Conservation (phyloP, 2,888 invertebrate genomes). For the Epiblema foenella region DNA sequence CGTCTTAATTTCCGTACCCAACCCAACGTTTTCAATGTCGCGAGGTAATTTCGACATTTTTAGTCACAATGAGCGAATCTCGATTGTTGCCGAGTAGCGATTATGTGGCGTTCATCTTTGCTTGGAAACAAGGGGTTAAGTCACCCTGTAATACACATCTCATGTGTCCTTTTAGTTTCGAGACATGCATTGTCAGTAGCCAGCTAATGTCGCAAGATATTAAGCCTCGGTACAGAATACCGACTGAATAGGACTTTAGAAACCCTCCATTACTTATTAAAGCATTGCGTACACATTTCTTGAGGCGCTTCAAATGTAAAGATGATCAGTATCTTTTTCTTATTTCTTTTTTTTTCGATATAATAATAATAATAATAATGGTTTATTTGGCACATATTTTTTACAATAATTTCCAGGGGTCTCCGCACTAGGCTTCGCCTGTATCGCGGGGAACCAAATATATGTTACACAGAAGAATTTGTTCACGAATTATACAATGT, state of each 20-base stretch:
- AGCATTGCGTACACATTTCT: conserved; percentile 25
- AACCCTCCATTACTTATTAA: conserved; percentile 28
- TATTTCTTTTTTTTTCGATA: too few relatives aligned
- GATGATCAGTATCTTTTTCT: conserved; percentile 25
- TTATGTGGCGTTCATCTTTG: conserved; percentile 24
- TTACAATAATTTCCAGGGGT: too few relatives aligned
- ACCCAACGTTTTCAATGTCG: conserved; percentile 22
- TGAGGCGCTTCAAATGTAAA: conserved; percentile 11
- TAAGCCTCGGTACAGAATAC: conserved; percentile 35
- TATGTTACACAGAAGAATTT: too few relatives aligned
- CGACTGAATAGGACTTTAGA: conserved; percentile 26
- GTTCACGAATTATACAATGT: too few relatives aligned
- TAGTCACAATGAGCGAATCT: conserved; percentile 39
- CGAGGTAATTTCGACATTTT: conserved; percentile 41
- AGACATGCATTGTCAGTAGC: conserved; percentile 26
- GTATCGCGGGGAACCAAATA: too few relatives aligned
- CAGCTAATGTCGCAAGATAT: conserved; percentile 41
- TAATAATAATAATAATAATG: too few relatives aligned
- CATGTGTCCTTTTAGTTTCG: not conserved
- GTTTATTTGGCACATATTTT: too few relatives aligned
- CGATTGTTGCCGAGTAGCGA: conserved; percentile 40
- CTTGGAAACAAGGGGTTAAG: not conserved
- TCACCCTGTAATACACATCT: not conserved
- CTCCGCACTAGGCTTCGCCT: too few relatives aligned
- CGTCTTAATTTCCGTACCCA: too few relatives aligned